Percentiles rank a stretch among this genome's conserved stretches.
Evolutionary conservation across 1,140 invertebrate species (phyloP).

Genomic region (Neuroterus valhalla): DNA sequence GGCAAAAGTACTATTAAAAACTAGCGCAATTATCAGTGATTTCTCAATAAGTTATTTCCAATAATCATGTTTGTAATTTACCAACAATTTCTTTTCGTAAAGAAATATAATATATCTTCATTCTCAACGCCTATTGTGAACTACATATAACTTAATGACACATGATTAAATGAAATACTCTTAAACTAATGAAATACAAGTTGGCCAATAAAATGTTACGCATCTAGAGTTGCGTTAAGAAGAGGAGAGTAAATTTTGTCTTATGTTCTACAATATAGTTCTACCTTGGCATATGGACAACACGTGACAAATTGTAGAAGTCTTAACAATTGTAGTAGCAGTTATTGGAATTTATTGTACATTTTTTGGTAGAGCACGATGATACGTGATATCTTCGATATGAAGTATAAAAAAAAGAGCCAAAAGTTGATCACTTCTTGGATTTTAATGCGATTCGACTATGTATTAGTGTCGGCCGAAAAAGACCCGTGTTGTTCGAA

Average conservation of each 20-base stretch:
- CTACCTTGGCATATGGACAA: slow-evolving; percentile 16
- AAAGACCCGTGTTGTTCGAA: slow-evolving; percentile 22
- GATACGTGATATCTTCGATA: slow-evolving; percentile 14
- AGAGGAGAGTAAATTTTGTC: not conserved
- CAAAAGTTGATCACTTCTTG: slow-evolving; percentile 27
- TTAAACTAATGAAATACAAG: not conserved
- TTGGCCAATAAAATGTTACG: slow-evolving; percentile 27
- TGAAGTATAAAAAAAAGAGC: not conserved
- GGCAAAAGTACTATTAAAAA: too few species aligned
- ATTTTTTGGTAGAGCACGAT: slow-evolving; percentile 6
- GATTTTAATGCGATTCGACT: slow-evolving; percentile 27
- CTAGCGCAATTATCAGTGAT: too few species aligned
- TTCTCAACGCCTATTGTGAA: slow-evolving; percentile 23
- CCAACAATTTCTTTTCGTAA: not conserved
- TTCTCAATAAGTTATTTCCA: too few species aligned
- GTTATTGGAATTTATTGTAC: slow-evolving; percentile 15
- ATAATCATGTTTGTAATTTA: too few species aligned
- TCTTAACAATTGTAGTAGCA: slow-evolving; percentile 14
- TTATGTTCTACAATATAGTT: slow-evolving; percentile 1
- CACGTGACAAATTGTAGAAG: slow-evolving; percentile 18
- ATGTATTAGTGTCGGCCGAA: slow-evolving; percentile 1
- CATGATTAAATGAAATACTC: slow-evolving; percentile 7
- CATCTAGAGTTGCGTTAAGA: not conserved
- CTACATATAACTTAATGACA: slow-evolving; percentile 7
- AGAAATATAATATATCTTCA: slow-evolving; percentile 20